These are phyloP conservation scores for Mimachlamys varia DNA, from an alignment of 2,888 invertebrate genomes.

Conservation along the genomic window DNA sequence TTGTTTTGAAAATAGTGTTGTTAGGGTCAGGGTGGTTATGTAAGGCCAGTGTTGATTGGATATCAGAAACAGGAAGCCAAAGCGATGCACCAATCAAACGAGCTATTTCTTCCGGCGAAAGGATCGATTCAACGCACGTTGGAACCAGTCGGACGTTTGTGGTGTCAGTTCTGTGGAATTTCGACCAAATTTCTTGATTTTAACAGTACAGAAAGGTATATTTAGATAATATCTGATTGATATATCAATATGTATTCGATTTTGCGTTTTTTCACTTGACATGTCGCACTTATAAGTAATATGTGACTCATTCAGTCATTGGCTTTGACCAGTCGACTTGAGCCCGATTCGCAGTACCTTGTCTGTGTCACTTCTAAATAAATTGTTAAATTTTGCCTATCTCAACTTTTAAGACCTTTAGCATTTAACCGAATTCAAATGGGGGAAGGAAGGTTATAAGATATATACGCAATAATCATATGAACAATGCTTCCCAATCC, in stretches of 20 bases:
- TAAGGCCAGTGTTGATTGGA: not conserved
- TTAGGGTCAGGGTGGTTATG: not conserved
- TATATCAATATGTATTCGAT: not conserved
- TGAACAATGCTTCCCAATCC: too few species aligned
- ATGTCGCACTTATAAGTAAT: too few species aligned
- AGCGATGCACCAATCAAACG: not conserved
- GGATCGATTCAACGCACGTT: slow-evolving; percentile 7
- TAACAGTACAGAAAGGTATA: not conserved
- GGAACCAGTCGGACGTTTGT: not conserved
- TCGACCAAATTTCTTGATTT: not conserved
- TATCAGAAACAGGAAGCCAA: not conserved
- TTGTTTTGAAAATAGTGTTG: slow-evolving; percentile 32
- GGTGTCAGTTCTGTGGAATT: not conserved
- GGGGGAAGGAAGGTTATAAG: too few species aligned
- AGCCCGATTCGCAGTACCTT: too few species aligned
- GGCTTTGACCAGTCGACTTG: too few species aligned
- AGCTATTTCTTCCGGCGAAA: not conserved
- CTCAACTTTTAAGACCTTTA: too few species aligned
- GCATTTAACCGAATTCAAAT: too few species aligned
- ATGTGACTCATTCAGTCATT: too few species aligned
- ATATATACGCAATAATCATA: too few species aligned
- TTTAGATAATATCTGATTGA: not conserved
- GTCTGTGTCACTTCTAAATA: too few species aligned
- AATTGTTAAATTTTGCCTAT: too few species aligned
- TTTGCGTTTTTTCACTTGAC: not conserved